phyloP scores from a whole-genome alignment of 23 tunicate species.

The Diplosoma virens region DNA sequence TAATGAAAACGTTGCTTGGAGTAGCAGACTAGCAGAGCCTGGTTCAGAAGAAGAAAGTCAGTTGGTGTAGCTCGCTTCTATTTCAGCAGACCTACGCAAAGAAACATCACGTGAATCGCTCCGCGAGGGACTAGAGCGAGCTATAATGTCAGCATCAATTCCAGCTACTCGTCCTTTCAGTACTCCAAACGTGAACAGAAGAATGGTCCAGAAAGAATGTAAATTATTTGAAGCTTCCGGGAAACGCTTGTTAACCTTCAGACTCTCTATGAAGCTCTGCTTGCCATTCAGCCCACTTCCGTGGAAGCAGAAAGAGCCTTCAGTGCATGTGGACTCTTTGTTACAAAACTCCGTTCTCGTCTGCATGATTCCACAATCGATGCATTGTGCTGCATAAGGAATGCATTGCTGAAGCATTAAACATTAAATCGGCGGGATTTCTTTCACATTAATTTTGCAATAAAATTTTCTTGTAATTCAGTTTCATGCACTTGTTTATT shows the following conservation, averaged over 20 bases:
- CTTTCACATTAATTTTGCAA: neutral
- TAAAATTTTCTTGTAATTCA: no score
- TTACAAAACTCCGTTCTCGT: conserved; percentile 33
- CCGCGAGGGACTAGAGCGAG: conserved; percentile 35
- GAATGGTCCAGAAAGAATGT: conserved; percentile 49
- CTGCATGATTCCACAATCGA: conserved; percentile 29
- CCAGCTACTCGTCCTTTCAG: conserved; percentile 35
- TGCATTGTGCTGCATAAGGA: conserved; percentile 50
- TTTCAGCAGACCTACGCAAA: neutral
- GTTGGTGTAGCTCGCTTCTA: conserved; percentile 36
- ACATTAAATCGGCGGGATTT: conserved; percentile 19
- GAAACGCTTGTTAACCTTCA: conserved; percentile 48
- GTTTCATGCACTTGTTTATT: no score
- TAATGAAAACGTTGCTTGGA: conserved; percentile 45
- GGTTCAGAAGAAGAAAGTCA: conserved; percentile 31
- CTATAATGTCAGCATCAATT: conserved; percentile 51
- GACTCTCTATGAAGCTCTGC: conserved; percentile 50
- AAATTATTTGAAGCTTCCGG: conserved; percentile 57
- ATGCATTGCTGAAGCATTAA: conserved; percentile 41
- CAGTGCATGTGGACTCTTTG: conserved; percentile 51
- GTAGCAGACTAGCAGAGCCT: conserved; percentile 4
- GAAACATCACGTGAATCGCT: conserved; percentile 33
- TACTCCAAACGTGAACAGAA: conserved; percentile 40
- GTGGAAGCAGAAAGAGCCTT: conserved; percentile 70
- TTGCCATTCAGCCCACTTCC: conserved; percentile 44